Evolutionary conservation across 2,113 vertebrate genomes (phyloP), one percentile per base, ranked within the genome.

Genomic region (Brachirus orientalis): DNA sequence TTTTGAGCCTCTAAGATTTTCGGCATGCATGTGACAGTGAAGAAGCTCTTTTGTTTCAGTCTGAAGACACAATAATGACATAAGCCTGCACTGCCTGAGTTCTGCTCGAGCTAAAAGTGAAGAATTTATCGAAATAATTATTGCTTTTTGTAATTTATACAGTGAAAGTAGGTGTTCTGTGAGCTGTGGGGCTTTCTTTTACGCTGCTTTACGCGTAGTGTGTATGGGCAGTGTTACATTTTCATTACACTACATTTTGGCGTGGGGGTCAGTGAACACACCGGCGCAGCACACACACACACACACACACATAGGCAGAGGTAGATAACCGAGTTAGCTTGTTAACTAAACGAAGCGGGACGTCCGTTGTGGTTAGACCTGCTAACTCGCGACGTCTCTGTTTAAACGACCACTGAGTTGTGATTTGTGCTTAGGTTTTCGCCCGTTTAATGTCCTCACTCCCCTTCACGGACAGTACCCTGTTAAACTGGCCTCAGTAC

Each of bases 401-500:
- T 35, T 16, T 10, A 4, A 1, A 1, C 4, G 54, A 45, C 48
- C 3, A 4, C 55, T 6, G 8, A 40, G 50, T 35, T 22, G 38
- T 19, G 54, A 1, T 28, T 28, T 28, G 28, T 28, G 28, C 3
- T 18, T 18, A 50, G 69, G 77, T 72, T 72, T 44, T 11, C 17
- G 11, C 40, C 28, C 6, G 28, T 28, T 28, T 28, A 28, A 28
- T 28, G 28, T 33, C 19, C 48, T 16, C 16, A 22, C 5, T 33
- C 6, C 33, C 35, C 52, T 38, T 64, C 69, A 12, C 44, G 35
- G 55, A 41, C 19, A 46, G 22, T 8, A 1, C 54, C 13, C 45
- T 40, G n/a, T 61, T 66, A 55, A 18, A 36, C 22, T 11, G 35
- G 63, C 45, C 37, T 66, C 37, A 37, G 62, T 63, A 28, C 71